Base-by-base conservation (phyloP, 2,113 vertebrate genomes). In the Elaphurus davidianus region DNA sequence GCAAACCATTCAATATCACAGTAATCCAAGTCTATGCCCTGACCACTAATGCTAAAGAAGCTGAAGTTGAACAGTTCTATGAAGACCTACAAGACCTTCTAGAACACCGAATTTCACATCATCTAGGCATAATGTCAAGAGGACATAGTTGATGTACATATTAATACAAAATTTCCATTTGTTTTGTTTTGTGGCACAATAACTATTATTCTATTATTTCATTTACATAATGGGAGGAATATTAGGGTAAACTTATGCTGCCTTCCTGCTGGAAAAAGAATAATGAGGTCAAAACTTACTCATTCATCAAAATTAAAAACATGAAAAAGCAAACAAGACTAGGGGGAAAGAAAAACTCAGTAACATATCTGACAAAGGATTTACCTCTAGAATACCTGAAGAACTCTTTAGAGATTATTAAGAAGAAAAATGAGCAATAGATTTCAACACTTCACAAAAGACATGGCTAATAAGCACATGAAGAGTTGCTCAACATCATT, bases 221-320 rank as follows among this genome's bases (percentile, higher is more conserved):
- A 88, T 33, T 81, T 67, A 96, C 21, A 81, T 76, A 43, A 85
- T 23, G 3, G n/a, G 67, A 7, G 60, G 4, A 23, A 19, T 64
- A 13, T 16, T 83, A 71, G 36, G 67, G 7, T 25, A 82, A 71
- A 90, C 11, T 91, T 50, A 23, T 2, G 10, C 27, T 90, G 12
- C 27, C 36, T 88, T 96, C 47, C 54, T 52, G 14, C 78, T 91
- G 52, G 50, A 86, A 55, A 82, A 71, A 82, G 59, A 74, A 92
- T 81, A 85, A 50, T 40, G 7, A 52, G 45, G 10, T 57, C 14
- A 90, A 92, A 88, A 88, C 67, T 52, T 40, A 96, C 21, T 8
- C 5, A 96, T 45, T 94, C 30, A 86, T 81, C 54, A 97, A 91
- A 97, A 84, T 71, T 87, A 87, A 71, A 90, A 95, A 52, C 47